phyloP scores from a whole-genome alignment of 2,888 invertebrate species.

The Caenorhabditis macrosperma region DNA sequence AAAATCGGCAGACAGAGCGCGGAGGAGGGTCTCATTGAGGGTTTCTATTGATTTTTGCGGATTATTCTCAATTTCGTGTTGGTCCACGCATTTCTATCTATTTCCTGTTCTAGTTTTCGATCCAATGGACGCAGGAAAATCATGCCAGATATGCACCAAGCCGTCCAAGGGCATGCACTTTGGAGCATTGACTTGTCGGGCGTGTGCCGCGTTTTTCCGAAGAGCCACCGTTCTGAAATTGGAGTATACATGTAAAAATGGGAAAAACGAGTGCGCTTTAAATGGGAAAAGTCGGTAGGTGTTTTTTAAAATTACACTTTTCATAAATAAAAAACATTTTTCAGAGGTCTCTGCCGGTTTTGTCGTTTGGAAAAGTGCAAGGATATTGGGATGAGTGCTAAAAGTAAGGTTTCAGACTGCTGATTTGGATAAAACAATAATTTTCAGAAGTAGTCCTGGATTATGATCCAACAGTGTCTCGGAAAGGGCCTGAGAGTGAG shows the following conservation, averaged over 20 bases:
- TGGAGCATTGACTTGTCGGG: slow-evolving; percentile 35
- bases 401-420: slow-evolving; percentile 1
- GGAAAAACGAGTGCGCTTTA: slow-evolving; percentile 13
- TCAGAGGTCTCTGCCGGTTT: slow-evolving; percentile 18
- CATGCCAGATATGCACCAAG: slow-evolving; percentile 30
- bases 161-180: slow-evolving; percentile 39
- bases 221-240: slow-evolving; percentile 31
- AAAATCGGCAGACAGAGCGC: not conserved
- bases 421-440: not conserved
- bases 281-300: slow-evolving; percentile 13
- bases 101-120: not conserved
- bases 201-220: slow-evolving; percentile 38
- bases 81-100: not conserved
- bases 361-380: slow-evolving; percentile 37
- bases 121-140: slow-evolving; percentile 14
- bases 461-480: slow-evolving; percentile 27
- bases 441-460: slow-evolving; percentile 36
- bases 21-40: not conserved
- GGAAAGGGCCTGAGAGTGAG: slow-evolving; percentile 12
- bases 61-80: not conserved
- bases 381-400: slow-evolving; percentile 33
- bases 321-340: not conserved
- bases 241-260: slow-evolving; percentile 19
- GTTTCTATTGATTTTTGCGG: not conserved
- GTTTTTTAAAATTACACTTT: not conserved